Evolutionary conservation across 2,797 vertebrate genomes (phyloP).

Genomic region (Amniataba percoides): DNA sequence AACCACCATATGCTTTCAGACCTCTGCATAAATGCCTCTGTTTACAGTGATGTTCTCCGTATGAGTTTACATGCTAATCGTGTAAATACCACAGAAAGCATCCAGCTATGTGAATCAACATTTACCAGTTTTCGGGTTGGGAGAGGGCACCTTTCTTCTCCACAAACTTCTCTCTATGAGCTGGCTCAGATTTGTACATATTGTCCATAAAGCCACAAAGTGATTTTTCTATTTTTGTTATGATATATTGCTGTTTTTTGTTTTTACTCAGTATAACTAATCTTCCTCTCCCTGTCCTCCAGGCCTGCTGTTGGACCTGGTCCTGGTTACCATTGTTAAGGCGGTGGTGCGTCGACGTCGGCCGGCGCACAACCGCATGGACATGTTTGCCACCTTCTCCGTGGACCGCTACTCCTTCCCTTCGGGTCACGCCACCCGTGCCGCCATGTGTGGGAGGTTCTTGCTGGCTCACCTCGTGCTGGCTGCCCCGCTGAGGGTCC

Average conservation of each 20-base stretch:
- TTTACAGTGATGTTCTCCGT: background rate
- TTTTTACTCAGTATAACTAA: background rate
- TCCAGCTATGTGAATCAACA: background rate
- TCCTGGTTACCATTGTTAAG: conserved; percentile 91
- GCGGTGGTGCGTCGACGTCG: conserved; percentile 92
- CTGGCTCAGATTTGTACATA: no score
- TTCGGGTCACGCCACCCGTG: conserved; percentile 95
- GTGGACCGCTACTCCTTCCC: conserved; percentile 98
- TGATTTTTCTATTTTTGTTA: background rate
- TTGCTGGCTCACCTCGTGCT: conserved; percentile 94
- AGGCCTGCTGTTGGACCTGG: conserved; percentile 93
- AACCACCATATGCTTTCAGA: conserved; percentile 26
- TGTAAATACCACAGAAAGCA: background rate
- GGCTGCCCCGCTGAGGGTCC: conserved; percentile 91
- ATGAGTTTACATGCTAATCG: background rate
- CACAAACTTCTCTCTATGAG: no score
- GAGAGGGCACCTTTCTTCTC: background rate
- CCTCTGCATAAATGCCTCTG: background rate
- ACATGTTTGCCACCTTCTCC: conserved; percentile 97
- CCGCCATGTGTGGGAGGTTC: conserved; percentile 93
- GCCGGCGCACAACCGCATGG: conserved; percentile 96
- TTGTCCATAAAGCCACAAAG: no score
- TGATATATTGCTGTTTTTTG: background rate
- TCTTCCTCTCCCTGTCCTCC: background rate
- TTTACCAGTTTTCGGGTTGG: background rate